These are phyloP conservation scores for Leuciscus waleckii DNA, from an alignment of 2,797 vertebrate genomes.

Conservation along the genomic window DNA sequence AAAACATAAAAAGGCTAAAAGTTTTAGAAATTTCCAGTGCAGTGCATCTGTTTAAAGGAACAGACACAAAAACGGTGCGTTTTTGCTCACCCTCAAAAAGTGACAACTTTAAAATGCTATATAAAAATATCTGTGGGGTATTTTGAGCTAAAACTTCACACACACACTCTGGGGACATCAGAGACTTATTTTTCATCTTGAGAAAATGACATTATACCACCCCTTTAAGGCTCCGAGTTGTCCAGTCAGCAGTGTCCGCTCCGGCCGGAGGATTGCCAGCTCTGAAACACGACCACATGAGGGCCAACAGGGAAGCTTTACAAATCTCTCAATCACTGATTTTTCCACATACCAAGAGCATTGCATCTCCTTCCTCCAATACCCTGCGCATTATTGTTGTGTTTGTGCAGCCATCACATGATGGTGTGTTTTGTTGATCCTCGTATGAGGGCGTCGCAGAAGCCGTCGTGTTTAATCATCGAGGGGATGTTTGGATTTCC, in stretches of 20 bases:
- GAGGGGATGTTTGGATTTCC: slow-evolving; percentile 75
- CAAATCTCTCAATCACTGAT: slow-evolving; percentile 40
- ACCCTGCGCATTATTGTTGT: slow-evolving; percentile 51
- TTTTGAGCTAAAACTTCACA: no score
- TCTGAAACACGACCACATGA: slow-evolving; percentile 38
- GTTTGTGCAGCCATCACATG: slow-evolving; percentile 60
- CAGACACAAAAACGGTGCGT: no score
- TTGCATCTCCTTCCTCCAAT: background rate
- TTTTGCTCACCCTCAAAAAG: no score
- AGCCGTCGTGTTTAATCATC: slow-evolving; percentile 73
- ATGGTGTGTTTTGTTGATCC: slow-evolving; percentile 65
- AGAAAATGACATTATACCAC: no score
- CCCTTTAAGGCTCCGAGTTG: background rate
- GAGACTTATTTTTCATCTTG: no score
- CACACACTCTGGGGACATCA: no score
- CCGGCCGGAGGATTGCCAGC: slow-evolving; percentile 26
- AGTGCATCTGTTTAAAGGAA: no score
- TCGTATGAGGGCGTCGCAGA: slow-evolving; percentile 57
- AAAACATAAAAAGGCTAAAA: no score
- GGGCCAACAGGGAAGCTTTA: slow-evolving; percentile 12
- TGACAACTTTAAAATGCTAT: no score
- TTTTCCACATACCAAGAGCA: slow-evolving; percentile 29
- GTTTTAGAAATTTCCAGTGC: no score
- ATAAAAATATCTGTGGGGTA: no score
- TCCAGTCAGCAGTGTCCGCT: background rate